A percentile compares a stretch with the other conserved stretches of the same genome.
Conservation (phyloP, 2,888 invertebrate species). For the Agrotis exclamationis region DNA sequence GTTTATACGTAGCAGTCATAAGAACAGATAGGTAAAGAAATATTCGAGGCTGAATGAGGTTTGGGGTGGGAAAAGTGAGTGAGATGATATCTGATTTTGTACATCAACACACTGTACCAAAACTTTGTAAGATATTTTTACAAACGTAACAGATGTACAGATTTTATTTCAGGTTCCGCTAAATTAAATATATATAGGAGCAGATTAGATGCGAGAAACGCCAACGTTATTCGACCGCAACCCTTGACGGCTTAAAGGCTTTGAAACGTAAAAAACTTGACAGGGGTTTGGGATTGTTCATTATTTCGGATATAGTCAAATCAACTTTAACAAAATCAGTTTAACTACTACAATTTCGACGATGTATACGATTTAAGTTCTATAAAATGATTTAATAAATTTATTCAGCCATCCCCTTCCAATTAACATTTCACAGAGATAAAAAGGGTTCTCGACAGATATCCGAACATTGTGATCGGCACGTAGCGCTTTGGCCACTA, state of each 20-base stretch:
- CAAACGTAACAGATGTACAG: conserved; percentile 1
- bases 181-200: neutral
- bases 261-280: neutral
- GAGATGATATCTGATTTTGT: conserved; percentile 20
- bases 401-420: conserved; percentile 39
- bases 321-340: neutral
- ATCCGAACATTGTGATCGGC: conserved; percentile 62
- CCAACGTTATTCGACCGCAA: neutral
- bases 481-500: conserved; percentile 74
- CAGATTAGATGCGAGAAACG: conserved; percentile 10
- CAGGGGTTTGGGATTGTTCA: neutral
- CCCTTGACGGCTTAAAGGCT: neutral
- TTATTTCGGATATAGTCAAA: neutral
- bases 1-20: conserved; percentile 13
- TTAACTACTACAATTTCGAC: neutral
- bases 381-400: conserved; percentile 31
- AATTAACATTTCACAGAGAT: conserved; percentile 62
- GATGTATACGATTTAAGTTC: neutral
- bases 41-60: conserved; percentile 2
- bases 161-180: neutral
- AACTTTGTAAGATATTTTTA: neutral
- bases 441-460: conserved; percentile 64
- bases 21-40: neutral
- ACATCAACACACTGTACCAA: neutral
- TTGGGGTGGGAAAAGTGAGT: conserved; percentile 16